Evolutionary conservation across 35 echinoderm and acorn worm genomes (phyloP), one percentile per base, ranked within the genome.

Genomic region (Eucidaris tribuloides): DNA sequence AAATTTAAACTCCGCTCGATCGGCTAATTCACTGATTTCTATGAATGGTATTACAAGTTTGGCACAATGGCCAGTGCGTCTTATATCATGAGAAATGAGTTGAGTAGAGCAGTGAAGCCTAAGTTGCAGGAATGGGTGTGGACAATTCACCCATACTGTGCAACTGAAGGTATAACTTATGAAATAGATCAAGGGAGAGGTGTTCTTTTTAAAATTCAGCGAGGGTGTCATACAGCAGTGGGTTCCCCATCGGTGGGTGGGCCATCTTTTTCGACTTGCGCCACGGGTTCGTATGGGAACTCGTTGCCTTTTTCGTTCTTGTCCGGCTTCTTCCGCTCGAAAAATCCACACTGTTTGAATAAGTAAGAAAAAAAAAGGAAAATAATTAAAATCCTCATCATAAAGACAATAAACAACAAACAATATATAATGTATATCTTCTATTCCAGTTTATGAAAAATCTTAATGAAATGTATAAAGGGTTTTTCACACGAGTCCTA

Each of bases 321-420:
- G n/a, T n/a, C n/a, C 1, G 68, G 68, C 37, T 74, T 74, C 68
- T 74, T 74, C 18, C 68, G 28, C 68, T 74, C 68, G n/a, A 74
- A 74, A 22, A 74, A 74, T 6, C 68, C 68, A 11, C 68, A 74
- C 68, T 74, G 38, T 11, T n/a, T 7, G 9, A n/a, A n/a, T 9
- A 52, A 52, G 48, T 11, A 9, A 52, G 9, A 52, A 52, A n/a
- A 52, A 11, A n/a, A n/a, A n/a, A n/a, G n/a, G n/a, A n/a, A n/a
- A n/a, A n/a, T n/a, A n/a, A n/a, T n/a, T n/a, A n/a, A n/a, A n/a
- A n/a, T n/a, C n/a, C n/a, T n/a, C n/a, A n/a, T n/a, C n/a, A n/a
- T n/a, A n/a, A n/a, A n/a, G n/a, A n/a, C n/a, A 9, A 52, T 52
- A 52, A n/a, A 52, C 9, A 52, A 52, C 9, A 52, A 11, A 11